A percentile compares a stretch with the other conserved stretches of the same genome.
These are phyloP conservation scores for Drosophila parabipectinata DNA, from an alignment of 1,140 invertebrate genomes.

Conservation along the genomic window DNA sequence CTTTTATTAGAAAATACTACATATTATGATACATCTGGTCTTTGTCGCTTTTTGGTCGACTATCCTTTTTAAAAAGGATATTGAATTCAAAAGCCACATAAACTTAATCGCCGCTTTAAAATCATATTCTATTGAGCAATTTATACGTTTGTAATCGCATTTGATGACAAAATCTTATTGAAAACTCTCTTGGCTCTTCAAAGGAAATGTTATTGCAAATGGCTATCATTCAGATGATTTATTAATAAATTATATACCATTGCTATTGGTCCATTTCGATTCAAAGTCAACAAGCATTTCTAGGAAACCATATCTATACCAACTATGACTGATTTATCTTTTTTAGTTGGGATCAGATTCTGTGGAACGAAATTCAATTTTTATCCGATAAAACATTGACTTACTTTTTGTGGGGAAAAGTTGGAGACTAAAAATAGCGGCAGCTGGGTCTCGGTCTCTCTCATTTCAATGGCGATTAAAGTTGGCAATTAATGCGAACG, in stretches of 20 bases:
- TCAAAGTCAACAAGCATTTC: neutral
- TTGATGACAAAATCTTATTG: neutral
- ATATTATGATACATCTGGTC: neutral
- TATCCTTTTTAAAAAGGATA: no score
- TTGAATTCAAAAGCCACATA: neutral
- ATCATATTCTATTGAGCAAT: neutral
- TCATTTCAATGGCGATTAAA: constrained; percentile 49
- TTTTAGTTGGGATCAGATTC: neutral
- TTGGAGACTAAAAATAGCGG: constrained; percentile 25
- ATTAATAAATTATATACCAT: no score
- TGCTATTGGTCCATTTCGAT: no score
- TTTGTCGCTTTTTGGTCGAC: no score
- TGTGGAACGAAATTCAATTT: neutral
- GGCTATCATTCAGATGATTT: neutral
- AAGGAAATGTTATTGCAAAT: neutral
- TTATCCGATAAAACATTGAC: neutral
- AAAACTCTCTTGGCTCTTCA: neutral
- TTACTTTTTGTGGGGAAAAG: neutral
- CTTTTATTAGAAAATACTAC: neutral
- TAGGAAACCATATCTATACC: neutral
- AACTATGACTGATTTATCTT: neutral
- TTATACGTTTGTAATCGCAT: neutral
- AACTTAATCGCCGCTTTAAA: neutral
- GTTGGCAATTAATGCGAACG: constrained; percentile 69
- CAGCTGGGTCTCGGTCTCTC: neutral